phyloP scores from a whole-genome alignment of 2,113 vertebrate species.

The Tympanuchus pallidicinctus region DNA sequence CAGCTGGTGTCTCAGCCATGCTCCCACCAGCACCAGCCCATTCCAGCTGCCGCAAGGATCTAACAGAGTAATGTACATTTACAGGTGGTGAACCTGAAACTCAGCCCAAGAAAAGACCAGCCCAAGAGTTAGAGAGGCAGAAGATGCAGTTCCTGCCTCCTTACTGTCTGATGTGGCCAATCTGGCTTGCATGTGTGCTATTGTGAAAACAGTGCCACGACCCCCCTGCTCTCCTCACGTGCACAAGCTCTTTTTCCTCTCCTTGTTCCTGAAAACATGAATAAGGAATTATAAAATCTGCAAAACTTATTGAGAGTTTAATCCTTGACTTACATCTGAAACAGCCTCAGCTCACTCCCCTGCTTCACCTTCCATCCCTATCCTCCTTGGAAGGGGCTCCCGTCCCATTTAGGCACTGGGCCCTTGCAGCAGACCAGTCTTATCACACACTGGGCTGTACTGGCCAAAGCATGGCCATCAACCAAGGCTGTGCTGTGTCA shows the following conservation, averaged over 20 bases:
- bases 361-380: not conserved
- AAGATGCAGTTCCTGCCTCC: not conserved
- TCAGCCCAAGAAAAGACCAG: not conserved
- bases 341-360: not conserved
- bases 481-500: no score
- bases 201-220: not conserved
- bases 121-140: not conserved
- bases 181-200: not conserved
- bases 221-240: not conserved
- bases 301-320: not conserved
- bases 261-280: not conserved
- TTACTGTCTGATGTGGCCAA: not conserved
- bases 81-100: not conserved
- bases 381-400: not conserved
- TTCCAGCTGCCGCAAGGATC: not conserved
- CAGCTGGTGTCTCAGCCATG: not conserved
- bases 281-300: not conserved
- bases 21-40: fast-evolving
- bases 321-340: not conserved
- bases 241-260: not conserved
- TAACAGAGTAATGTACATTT: not conserved
- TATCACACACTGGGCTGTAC: not conserved
- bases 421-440: not conserved
- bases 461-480: not conserved
- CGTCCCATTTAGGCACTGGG: not conserved